phyloP scores from a whole-genome alignment of 2,888 invertebrate genomes.

The Marasmarcha lunaedactyla region DNA sequence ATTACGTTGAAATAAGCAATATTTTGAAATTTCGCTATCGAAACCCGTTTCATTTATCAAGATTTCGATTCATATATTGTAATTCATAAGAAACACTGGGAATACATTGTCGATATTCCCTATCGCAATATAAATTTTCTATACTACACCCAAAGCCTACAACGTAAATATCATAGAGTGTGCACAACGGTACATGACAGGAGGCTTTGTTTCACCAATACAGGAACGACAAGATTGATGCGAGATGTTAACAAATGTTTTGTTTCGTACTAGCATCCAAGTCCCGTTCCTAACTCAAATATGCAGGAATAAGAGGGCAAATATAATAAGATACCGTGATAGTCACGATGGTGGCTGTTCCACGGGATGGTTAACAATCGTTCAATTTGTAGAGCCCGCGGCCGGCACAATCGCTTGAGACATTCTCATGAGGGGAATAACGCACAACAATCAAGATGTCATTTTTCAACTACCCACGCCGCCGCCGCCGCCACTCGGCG shows the following conservation, averaged over 20 bases:
- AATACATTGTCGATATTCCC: too few relatives aligned
- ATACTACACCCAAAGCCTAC: background rate
- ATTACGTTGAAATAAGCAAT: too few relatives aligned
- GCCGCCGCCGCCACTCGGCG: conserved; percentile 41
- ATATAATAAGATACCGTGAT: conserved; percentile 49
- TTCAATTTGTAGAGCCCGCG: conserved; percentile 61
- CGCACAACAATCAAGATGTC: conserved; percentile 70
- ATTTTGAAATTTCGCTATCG: too few relatives aligned
- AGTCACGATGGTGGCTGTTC: conserved; percentile 56
- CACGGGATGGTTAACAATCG: conserved; percentile 61
- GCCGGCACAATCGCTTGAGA: conserved; percentile 47
- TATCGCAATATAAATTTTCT: too few relatives aligned
- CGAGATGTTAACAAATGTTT: background rate
- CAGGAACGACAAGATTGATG: background rate
- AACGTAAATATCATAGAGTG: conserved; percentile 2
- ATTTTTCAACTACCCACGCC: conserved; percentile 70
- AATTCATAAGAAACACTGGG: too few relatives aligned
- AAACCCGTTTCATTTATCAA: too few relatives aligned
- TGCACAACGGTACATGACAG: conserved; percentile 13
- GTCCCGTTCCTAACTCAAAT: conserved; percentile 31
- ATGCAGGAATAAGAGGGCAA: conserved; percentile 32
- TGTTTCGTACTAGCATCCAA: conserved; percentile 3
- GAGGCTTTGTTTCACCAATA: conserved; percentile 1
- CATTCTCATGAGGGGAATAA: conserved; percentile 67
- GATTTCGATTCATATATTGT: too few relatives aligned